Percentiles rank a stretch among this genome's conserved stretches.
These are phyloP conservation scores for Chironomus riparius DNA, from an alignment of 2,888 invertebrate genomes.

Conservation along the genomic window DNA sequence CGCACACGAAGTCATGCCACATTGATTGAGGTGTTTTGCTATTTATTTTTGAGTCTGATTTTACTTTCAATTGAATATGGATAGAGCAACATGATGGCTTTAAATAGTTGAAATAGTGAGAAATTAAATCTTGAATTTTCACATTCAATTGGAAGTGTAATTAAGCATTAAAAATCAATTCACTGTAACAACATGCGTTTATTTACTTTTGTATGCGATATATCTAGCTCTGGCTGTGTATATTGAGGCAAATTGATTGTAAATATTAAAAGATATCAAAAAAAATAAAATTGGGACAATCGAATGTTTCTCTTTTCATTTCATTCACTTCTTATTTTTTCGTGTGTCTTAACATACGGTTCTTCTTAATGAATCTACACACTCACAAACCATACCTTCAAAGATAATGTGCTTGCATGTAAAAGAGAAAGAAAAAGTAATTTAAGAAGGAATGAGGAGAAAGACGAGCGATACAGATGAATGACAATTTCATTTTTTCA, in stretches of 20 bases:
- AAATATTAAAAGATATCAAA: neutral
- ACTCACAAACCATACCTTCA: too few species aligned
- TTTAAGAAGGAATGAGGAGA: neutral
- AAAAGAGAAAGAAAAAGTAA: neutral
- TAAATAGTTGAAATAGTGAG: neutral
- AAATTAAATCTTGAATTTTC: slow-evolving; percentile 3
- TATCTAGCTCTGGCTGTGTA: neutral
- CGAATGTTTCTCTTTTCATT: neutral
- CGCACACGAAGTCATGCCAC: neutral
- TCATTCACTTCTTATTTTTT: too few species aligned
- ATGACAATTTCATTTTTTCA: neutral
- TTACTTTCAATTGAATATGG: neutral
- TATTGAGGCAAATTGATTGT: neutral
- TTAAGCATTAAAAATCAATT: slow-evolving; percentile 8
- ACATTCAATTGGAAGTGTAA: slow-evolving; percentile 21
- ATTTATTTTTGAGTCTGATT: neutral
- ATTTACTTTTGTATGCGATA: neutral
- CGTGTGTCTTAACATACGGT: too few species aligned
- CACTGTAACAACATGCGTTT: neutral
- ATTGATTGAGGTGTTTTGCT: neutral
- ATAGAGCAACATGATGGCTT: neutral
- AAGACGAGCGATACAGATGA: neutral
- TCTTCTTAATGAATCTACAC: too few species aligned
- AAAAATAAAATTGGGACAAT: neutral
- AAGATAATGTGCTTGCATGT: too few species aligned